Percentiles rank a stretch among this genome's conserved stretches.
Evolutionary conservation across 2,113 vertebrate species (phyloP).

Genomic region (Dasyurus viverrinus): DNA sequence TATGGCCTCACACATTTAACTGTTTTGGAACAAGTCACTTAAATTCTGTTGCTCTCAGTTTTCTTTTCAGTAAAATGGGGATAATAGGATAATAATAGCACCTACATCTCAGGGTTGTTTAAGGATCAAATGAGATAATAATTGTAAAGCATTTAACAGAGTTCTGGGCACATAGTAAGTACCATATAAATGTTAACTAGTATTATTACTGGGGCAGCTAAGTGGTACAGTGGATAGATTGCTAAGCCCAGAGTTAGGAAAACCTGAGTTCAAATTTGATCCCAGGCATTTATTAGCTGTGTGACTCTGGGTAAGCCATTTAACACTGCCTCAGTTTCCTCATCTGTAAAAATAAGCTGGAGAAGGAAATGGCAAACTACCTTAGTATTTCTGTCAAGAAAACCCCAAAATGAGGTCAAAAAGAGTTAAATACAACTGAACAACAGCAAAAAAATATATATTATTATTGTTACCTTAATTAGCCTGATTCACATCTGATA

Average conservation of each 20-base stretch:
- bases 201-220: background rate
- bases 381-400: background rate
- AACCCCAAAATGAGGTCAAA: background rate
- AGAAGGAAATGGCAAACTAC: background rate
- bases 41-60: background rate
- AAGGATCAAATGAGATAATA: background rate
- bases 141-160: background rate
- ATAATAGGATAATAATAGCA: background rate
- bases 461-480: background rate
- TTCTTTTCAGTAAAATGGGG: background rate
- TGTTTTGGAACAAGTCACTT: background rate
- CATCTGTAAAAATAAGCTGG: too few relatives aligned
- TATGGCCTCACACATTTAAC: background rate
- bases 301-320: background rate
- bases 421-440: background rate
- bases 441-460: background rate
- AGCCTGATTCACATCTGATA: background rate
- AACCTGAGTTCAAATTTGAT: background rate
- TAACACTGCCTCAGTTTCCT: background rate
- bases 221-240: too few relatives aligned
- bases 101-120: background rate
- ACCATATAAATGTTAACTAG: background rate
- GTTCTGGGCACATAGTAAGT: background rate
- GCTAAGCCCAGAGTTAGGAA: background rate
- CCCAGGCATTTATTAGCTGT: background rate